These are phyloP conservation scores for Polyodon spathula DNA, from an alignment of 2,113 vertebrate genomes.

Conservation along the genomic window DNA sequence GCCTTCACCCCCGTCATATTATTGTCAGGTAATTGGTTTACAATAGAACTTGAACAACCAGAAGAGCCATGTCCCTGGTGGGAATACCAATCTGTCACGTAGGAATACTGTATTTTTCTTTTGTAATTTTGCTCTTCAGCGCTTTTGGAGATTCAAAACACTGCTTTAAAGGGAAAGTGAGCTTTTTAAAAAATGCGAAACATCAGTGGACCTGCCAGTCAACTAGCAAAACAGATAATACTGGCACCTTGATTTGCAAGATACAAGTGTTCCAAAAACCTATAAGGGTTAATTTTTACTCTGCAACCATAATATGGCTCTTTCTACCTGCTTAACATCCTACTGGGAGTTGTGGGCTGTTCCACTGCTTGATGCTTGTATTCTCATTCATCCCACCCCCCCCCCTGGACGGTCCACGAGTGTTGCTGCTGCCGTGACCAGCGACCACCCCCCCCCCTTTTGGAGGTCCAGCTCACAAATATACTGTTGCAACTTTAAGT, in stretches of 20 bases:
- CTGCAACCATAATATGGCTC: background rate
- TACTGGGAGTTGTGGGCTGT: background rate
- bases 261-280: background rate
- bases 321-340: background rate
- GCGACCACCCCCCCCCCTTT: too few relatives aligned
- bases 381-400: too few relatives aligned
- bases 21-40: conserved; percentile 2
- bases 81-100: background rate
- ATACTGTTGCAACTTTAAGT: too few relatives aligned
- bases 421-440: too few relatives aligned
- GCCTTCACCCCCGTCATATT: background rate
- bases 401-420: too few relatives aligned
- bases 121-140: background rate
- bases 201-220: conserved; percentile 35
- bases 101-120: background rate
- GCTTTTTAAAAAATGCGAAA: background rate
- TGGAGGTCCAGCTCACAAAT: too few relatives aligned
- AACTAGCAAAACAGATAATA: conserved; percentile 13
- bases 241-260: background rate
- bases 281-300: background rate
- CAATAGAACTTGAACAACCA: background rate
- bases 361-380: too few relatives aligned
- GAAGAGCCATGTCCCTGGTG: conserved; percentile 23
- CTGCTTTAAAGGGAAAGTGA: background rate
- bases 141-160: background rate